Evolutionary conservation across 2,113 vertebrate species (phyloP).

Genomic region (Cyanistes caeruleus): DNA sequence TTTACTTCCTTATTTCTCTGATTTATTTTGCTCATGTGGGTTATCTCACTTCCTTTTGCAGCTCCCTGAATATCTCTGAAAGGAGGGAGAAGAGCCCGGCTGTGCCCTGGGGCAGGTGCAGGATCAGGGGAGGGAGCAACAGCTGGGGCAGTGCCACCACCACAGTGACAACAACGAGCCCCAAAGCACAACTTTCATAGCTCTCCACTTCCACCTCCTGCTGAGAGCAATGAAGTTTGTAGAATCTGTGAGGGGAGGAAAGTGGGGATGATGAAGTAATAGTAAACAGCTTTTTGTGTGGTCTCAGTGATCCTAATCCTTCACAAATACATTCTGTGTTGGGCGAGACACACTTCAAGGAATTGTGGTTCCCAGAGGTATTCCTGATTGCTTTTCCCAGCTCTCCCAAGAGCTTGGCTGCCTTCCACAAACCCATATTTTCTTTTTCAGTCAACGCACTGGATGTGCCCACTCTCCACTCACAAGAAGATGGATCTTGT

Average conservation of each 20-base stretch:
- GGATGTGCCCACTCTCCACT: not conserved
- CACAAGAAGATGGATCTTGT: not conserved
- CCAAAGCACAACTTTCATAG: accelerated
- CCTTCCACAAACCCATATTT: not conserved
- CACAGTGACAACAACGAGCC: not conserved
- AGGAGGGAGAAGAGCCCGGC: not conserved
- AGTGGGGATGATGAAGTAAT: not conserved
- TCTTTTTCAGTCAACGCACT: not conserved
- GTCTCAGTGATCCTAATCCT: not conserved
- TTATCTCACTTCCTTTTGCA: conserved; percentile 1
- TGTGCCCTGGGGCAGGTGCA: not conserved
- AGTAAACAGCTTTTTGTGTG: not conserved
- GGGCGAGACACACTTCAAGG: not conserved
- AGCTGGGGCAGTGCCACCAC: not conserved
- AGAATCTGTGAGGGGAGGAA: not conserved
- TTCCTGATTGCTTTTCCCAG: not conserved
- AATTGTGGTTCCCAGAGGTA: not conserved
- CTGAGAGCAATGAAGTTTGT: not conserved
- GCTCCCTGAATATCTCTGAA: not conserved
- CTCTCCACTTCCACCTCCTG: not conserved
- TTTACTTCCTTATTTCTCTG: not conserved
- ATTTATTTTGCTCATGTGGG: not conserved
- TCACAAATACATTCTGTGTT: not conserved
- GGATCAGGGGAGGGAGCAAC: not conserved
- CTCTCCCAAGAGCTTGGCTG: not conserved